Evolutionary conservation across 1,140 invertebrate species (phyloP).

Genomic region (Aphelinus atriplicis): DNA sequence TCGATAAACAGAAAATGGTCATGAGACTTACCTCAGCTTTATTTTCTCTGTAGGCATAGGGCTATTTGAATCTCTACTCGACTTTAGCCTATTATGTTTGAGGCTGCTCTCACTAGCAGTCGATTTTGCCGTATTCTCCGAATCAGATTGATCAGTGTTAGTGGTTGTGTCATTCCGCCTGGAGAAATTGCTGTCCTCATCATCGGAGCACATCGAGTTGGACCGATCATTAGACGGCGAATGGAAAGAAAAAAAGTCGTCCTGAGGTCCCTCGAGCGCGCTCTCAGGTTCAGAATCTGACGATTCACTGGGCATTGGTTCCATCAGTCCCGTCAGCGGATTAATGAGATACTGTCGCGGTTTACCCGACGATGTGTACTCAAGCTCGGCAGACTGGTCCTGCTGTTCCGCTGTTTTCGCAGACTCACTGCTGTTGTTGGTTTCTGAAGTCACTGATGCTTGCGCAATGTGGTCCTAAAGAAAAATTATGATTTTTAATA

Average conservation of each 20-base stretch:
- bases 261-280: conserved; percentile 66
- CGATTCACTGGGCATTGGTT: conserved; percentile 79
- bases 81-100: conserved; percentile 63
- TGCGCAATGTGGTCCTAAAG: neutral
- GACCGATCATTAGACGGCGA: conserved; percentile 69
- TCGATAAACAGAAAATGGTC: no score
- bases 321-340: conserved; percentile 85
- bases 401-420: conserved; percentile 44
- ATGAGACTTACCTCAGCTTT: conserved; percentile 70
- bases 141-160: conserved; percentile 73
- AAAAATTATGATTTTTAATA: no score
- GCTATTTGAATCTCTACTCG: conserved; percentile 57
- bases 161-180: conserved; percentile 66
- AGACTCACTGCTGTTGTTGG: conserved; percentile 39
- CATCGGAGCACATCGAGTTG: conserved; percentile 72
- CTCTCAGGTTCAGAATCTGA: conserved; percentile 65
- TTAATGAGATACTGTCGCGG: conserved; percentile 84
- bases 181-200: conserved; percentile 67
- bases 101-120: conserved; percentile 67
- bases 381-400: conserved; percentile 51
- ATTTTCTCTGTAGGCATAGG: conserved; percentile 78
- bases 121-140: conserved; percentile 70
- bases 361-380: conserved; percentile 68
- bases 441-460: conserved; percentile 25
- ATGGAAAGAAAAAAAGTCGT: conserved; percentile 68